Conservation (phyloP, 64 coral and sea anemone genomes). For the Pocillopora verrucosa region DNA sequence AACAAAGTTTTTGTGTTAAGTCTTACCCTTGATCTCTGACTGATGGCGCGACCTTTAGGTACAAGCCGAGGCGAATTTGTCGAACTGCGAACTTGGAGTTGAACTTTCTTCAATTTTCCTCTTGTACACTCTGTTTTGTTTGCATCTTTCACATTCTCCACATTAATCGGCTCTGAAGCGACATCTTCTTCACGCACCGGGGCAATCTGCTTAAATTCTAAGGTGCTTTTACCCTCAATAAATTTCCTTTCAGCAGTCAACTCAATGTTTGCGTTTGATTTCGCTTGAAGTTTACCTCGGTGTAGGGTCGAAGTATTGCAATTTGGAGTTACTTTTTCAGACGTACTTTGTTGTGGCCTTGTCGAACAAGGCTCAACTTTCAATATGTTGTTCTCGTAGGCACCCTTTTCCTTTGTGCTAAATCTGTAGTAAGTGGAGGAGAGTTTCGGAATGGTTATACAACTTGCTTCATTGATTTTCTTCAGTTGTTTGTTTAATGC, state of each 20-base stretch:
- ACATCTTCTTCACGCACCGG: background rate
- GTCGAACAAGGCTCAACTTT: conserved; percentile 52
- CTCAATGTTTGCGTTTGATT: background rate
- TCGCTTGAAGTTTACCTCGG: background rate
- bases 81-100: background rate
- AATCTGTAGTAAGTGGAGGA: conserved; percentile 17
- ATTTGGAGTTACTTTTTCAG: background rate
- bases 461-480: background rate
- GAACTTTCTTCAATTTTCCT: conserved; percentile 13
- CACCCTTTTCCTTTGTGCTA: background rate
- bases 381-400: background rate
- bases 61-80: conserved; percentile 11
- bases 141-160: background rate
- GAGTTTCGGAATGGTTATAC: background rate
- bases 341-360: background rate
- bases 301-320: background rate
- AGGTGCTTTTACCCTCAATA: background rate
- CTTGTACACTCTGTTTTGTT: background rate
- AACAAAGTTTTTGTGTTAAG: background rate
- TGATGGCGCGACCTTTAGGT: background rate
- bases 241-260: background rate
- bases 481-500: background rate
- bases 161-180: background rate
- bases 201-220: background rate
- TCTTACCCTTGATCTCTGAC: background rate